phyloP scores from a whole-genome alignment of 1,140 invertebrate genomes.

The Stenopsyche tienmushanensis region DNA sequence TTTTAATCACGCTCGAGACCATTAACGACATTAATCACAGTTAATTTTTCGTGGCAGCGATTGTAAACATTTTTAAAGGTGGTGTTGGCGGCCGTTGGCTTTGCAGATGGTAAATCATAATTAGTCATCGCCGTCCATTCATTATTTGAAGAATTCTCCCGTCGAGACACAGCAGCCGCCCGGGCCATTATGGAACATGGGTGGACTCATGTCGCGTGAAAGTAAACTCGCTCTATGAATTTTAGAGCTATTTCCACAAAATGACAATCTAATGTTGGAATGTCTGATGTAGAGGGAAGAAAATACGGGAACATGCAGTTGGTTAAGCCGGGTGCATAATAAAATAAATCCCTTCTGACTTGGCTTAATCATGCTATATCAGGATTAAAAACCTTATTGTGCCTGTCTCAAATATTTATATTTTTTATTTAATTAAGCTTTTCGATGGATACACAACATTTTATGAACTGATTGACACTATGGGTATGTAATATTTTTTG shows the following conservation, averaged over 20 bases:
- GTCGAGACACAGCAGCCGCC: conserved; percentile 10
- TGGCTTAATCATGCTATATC: too few species aligned
- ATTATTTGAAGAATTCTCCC: conserved; percentile 30
- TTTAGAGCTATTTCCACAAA: neutral
- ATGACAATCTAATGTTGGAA: neutral
- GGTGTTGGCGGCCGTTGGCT: too few species aligned
- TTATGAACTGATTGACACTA: too few species aligned
- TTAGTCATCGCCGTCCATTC: conserved; percentile 40
- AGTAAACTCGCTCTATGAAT: neutral
- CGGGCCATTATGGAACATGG: conserved; percentile 25
- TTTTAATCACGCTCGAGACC: conserved; percentile 9
- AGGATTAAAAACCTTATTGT: too few species aligned
- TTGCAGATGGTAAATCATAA: conserved; percentile 39
- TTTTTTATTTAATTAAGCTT: too few species aligned
- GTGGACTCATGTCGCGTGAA: neutral
- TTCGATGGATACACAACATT: too few species aligned
- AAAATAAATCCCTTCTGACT: too few species aligned
- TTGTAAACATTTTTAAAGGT: conserved; percentile 24
- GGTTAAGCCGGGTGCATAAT: too few species aligned
- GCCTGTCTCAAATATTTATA: too few species aligned
- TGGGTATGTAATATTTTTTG: too few species aligned
- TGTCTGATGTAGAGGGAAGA: too few species aligned
- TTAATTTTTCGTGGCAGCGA: conserved; percentile 18
- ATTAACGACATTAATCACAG: conserved; percentile 22
- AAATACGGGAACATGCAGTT: too few species aligned